Evolutionary conservation across 2,888 invertebrate species (phyloP), one percentile per base, ranked within the genome.

Genomic region (Callosobruchus maculatus): DNA sequence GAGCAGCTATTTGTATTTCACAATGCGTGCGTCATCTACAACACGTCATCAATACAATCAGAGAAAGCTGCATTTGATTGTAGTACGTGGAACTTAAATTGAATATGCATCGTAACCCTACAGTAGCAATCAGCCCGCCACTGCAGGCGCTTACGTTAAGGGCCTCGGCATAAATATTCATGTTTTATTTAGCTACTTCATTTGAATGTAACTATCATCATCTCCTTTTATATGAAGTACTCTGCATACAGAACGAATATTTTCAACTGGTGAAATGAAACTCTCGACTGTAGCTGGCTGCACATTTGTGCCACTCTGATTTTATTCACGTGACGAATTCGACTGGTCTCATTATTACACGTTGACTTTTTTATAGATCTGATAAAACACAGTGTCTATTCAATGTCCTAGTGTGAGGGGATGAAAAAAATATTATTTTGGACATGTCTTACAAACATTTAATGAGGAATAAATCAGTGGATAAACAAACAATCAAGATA

Each of bases 161-260:
- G 68, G 21, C 20, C 49, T 18, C 49, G 49, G 49, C 22, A 68
- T 68, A 68, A 68, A 68, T 68, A 68, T 68, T 68, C 68, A 68
- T 68, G 68, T 68, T 68, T 68, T 68, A 68, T 68, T 68, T 68
- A 68, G 68, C 68, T 22, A 68, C 68, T 68, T 68, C 68, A 68
- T 68, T 68, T 68, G 22, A 68, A 68, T 68, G 68, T 68, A 68
- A 22, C 68, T 68, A 22, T 68, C 68, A 68, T 68, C 68, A 68
- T 68, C 68, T 68, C 68, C 68, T 22, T 68, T 68, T 68, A 68
- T 68, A 68, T 68, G 21, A 9, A 68, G 22, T 20, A 21, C 68
- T 68, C 22, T 68, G 68, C 68, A 68, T 68, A 68, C 68, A 68
- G 20, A 49, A 22, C 68, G 68, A 21, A 68, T 68, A 68, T 68